These are phyloP conservation scores for Brachypalpus laphriformis DNA, from an alignment of 2,888 invertebrate genomes.

Conservation along the genomic window DNA sequence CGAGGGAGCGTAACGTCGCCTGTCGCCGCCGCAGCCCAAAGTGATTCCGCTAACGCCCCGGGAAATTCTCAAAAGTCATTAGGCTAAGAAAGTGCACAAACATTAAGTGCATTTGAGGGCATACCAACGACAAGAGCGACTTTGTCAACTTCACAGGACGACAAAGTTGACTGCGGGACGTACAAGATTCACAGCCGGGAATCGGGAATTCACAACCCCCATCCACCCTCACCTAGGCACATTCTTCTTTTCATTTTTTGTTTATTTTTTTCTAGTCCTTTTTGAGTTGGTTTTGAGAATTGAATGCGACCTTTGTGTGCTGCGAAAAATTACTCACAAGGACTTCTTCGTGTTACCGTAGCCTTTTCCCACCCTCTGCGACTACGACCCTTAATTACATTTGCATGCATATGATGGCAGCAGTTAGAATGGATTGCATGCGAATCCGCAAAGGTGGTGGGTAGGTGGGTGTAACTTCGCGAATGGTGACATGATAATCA, in stretches of 20 bases:
- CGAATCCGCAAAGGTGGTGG: constrained; percentile 32
- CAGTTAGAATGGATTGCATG: constrained; percentile 68
- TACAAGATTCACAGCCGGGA: constrained; percentile 58
- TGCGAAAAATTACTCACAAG: constrained; percentile 61
- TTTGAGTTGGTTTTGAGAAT: constrained; percentile 38
- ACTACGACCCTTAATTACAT: constrained; percentile 68
- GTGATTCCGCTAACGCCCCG: constrained; percentile 72
- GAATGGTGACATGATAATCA: constrained; percentile 73
- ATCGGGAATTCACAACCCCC: constrained; percentile 33
- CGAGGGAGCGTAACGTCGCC: constrained; percentile 49
- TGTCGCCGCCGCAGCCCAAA: constrained; percentile 60
- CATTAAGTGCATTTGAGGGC: constrained; percentile 72
- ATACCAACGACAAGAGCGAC: constrained; percentile 51
- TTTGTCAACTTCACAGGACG: constrained; percentile 62
- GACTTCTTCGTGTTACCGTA: constrained; percentile 27
- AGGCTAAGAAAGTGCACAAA: constrained; percentile 74
- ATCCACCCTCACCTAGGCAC: neutral
- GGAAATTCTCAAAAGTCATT: constrained; percentile 74
- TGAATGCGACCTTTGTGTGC: constrained; percentile 62
- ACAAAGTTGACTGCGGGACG: constrained; percentile 58
- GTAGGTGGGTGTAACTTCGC: constrained; percentile 34
- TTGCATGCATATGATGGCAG: constrained; percentile 74
- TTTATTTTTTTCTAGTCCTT: neutral
- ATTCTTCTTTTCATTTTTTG: neutral
- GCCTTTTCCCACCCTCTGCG: neutral